Evolutionary conservation across 2,888 invertebrate genomes (phyloP), one percentile per base, ranked within the genome.

Genomic region (Mystacides longicornis): DNA sequence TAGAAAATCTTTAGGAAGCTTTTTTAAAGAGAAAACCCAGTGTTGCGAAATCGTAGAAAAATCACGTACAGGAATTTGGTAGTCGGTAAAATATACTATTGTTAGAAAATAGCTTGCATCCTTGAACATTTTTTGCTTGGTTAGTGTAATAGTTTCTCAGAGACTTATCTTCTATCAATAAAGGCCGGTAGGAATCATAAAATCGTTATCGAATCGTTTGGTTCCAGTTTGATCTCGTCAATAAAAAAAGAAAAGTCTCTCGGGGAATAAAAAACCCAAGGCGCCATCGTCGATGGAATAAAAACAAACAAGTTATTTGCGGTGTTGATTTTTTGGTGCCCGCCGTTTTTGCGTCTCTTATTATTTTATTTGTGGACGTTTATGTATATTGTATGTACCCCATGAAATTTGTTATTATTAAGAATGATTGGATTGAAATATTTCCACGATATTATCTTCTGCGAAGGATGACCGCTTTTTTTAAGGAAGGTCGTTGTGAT

Each of bases 241-340:
- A n/a, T 37, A n/a, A 16, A 14, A 37, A 7, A 37, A 37, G 14
- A 37, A 37, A 37, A 37, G n/a, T n/a, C n/a, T n/a, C n/a, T n/a
- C 14, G 7, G 14, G 16, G 14, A 3, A 37, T n/a, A 37, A 37
- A 37, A 37, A 14, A n/a, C 11, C 7, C 3, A 3, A 14, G 37
- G 37, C 37, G 37, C 37, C 37, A 14, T 37, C 37, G 37, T 37
- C 16, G 37, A 37, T 37, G n/a, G 16, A 37, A 37, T 37, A 37
- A 37, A 37, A 37, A 37, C 37, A 37, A 37, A 37, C 37, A 37
- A 16, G 37, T 37, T n/a, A n/a, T 37, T 37, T 37, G 37, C 16
- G 37, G 37, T 37, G 37, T 37, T 14, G 37, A 37, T 37, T 37
- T 37, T 37, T 37, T 37, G n/a, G 37, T 14, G n/a, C n/a, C n/a